Evolutionary conservation across 2,797 vertebrate genomes (phyloP), one percentile per base, ranked within the genome.

Genomic region (Pipistrellus kuhlii): DNA sequence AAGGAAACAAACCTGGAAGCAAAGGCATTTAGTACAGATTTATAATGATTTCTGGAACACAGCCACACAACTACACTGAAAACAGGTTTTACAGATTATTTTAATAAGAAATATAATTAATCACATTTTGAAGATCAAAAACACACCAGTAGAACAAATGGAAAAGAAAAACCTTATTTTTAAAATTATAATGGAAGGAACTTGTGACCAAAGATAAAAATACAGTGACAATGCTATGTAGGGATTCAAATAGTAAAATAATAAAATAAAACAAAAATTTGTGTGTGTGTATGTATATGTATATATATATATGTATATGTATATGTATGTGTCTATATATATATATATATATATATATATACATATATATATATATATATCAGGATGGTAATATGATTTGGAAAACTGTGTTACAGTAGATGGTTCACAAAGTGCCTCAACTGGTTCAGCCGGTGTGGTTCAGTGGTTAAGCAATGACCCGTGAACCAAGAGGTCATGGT

Each of bases 121-220:
- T 44, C 32, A 69, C 4, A 48, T 41, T 81, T 72, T 92, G n/a
- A 23, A 90, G 25, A 76, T 81, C 18, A 75, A 48, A 93, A 93
- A 76, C 9, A 94, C 8, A 48, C 25, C 44, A 93, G 64, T 62
- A 78, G 35, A 78, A 80, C 6, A 88, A 78, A 57, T 48, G 18
- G 35, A 14, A 71, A 41, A 69, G 51, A 76, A 44, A 11, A 44
- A 44, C 44, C 44, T 44, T 44, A 44, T 30, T 59, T 51, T 48
- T 72, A 20, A 85, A 44, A 73, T 57, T n/a, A 64, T 20, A 87
- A 66, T 27, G 14, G 35, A 8, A 32, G 35, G 5, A 32, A 53
- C 2, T 71, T 59, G 75, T 69, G 64, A 46, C 38, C 80, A 91
- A 72, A 93, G 20, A 88, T 77, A 20, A 93, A 88, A 95, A 90